Conservation (phyloP, 2,113 vertebrate species). For the Phasianus colchicus region DNA sequence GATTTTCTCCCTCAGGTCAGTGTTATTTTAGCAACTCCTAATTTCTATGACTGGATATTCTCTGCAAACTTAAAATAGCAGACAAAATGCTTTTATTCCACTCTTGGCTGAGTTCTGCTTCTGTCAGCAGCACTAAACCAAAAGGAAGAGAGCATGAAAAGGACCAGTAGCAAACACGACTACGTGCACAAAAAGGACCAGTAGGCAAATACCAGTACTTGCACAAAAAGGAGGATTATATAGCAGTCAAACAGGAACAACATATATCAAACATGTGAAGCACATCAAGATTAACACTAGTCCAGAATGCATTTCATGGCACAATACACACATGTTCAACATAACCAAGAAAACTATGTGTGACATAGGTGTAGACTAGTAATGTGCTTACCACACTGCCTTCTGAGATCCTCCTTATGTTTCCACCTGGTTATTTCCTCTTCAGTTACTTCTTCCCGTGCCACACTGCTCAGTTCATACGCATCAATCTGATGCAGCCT, state of each 20-base stretch:
- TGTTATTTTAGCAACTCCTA: neutral
- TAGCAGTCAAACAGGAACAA: neutral
- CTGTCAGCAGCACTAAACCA: neutral
- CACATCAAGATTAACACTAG: neutral
- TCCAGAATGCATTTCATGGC: neutral
- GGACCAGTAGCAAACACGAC: neutral
- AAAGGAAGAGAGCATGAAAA: neutral
- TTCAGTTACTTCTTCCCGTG: conserved; percentile 91
- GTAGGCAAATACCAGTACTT: neutral
- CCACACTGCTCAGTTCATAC: conserved; percentile 92
- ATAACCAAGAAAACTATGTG: accelerated
- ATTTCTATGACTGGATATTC: neutral
- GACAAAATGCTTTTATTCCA: neutral
- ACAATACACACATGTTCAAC: accelerated
- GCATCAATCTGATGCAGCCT: conserved; percentile 92
- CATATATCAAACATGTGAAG: neutral
- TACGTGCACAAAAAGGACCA: neutral
- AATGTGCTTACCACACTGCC: conserved; percentile 79
- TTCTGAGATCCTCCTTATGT: conserved; percentile 84
- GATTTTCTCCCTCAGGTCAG: neutral
- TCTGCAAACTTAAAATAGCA: neutral
- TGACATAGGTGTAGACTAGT: accelerated
- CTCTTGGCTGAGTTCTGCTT: neutral
- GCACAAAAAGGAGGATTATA: neutral
- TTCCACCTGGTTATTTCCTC: conserved; percentile 88